phyloP scores from a whole-genome alignment of 2,888 invertebrate genomes.

The Magallana nippona region DNA sequence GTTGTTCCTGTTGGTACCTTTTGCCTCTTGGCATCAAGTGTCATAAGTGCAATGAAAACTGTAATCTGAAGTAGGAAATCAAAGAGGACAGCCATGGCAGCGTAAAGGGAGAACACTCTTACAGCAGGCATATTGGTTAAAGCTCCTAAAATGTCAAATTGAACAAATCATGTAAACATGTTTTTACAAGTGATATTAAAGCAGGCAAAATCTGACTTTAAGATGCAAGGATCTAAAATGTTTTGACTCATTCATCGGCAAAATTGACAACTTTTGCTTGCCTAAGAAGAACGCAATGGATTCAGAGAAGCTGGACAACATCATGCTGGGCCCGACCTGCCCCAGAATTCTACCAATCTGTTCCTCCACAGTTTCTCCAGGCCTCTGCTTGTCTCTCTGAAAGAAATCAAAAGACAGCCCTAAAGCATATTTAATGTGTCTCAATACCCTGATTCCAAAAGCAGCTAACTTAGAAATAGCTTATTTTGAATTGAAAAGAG shows the following conservation, averaged over 20 bases:
- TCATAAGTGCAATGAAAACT: conserved; percentile 94
- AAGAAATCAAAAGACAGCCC: conserved; percentile 40
- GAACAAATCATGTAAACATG: not conserved
- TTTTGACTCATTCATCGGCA: not conserved
- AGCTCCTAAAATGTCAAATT: conserved; percentile 84
- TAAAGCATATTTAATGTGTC: too few relatives aligned
- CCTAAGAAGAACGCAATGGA: conserved; percentile 97
- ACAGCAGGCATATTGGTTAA: conserved; percentile 99
- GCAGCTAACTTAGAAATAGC: too few relatives aligned
- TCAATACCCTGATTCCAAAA: too few relatives aligned
- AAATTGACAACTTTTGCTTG: conserved; percentile 64
- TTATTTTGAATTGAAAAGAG: too few relatives aligned
- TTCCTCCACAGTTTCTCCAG: conserved; percentile 89
- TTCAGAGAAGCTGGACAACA: conserved; percentile 95
- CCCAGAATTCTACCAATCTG: conserved; percentile 95
- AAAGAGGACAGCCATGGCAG: conserved; percentile 95
- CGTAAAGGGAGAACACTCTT: conserved; percentile 96
- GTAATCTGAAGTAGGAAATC: conserved; percentile 98
- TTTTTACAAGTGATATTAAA: not conserved
- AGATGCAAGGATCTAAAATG: not conserved
- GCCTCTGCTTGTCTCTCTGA: conserved; percentile 87
- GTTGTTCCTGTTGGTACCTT: conserved; percentile 78
- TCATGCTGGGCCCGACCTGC: conserved; percentile 97
- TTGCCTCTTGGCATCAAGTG: conserved; percentile 92
- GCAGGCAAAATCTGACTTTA: not conserved